Evolutionary conservation across 2,797 vertebrate genomes (phyloP).

Genomic region (Loris lydekkerianus): DNA sequence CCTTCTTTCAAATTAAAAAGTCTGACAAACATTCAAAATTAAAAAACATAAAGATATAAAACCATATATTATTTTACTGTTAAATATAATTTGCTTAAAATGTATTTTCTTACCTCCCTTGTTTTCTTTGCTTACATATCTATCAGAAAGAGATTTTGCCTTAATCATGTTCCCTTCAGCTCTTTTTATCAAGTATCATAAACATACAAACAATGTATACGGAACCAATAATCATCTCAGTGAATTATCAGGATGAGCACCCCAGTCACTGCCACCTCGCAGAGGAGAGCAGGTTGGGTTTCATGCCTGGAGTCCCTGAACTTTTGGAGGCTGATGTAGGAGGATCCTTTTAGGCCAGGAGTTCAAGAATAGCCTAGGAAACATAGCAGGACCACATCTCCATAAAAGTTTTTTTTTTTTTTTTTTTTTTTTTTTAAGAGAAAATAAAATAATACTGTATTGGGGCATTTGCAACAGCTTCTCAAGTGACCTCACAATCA

Average conservation of each 20-base stretch:
- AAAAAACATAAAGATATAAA: background rate
- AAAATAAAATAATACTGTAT: too few relatives aligned
- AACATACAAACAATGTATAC: background rate
- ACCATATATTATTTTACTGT: background rate
- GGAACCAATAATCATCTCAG: background rate
- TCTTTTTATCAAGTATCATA: background rate
- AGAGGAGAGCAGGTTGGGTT: too few relatives aligned
- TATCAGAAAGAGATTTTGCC: background rate
- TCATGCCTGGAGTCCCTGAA: too few relatives aligned
- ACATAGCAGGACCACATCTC: too few relatives aligned
- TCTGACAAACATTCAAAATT: background rate
- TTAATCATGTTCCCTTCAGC: background rate
- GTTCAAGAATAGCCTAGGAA: too few relatives aligned
- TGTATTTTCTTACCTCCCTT: background rate
- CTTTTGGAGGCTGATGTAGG: too few relatives aligned
- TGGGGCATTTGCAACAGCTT: background rate
- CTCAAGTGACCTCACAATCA: too few relatives aligned
- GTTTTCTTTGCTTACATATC: background rate
- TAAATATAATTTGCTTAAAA: background rate
- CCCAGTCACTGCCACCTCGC: background rate
- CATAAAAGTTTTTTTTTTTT: background rate
- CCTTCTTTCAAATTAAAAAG: background rate
- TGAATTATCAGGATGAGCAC: background rate
- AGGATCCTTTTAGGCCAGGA: too few relatives aligned
- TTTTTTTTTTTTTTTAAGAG: background rate